Conservation (phyloP, 2,113 vertebrate species). For the Ramphastos sulfuratus region DNA sequence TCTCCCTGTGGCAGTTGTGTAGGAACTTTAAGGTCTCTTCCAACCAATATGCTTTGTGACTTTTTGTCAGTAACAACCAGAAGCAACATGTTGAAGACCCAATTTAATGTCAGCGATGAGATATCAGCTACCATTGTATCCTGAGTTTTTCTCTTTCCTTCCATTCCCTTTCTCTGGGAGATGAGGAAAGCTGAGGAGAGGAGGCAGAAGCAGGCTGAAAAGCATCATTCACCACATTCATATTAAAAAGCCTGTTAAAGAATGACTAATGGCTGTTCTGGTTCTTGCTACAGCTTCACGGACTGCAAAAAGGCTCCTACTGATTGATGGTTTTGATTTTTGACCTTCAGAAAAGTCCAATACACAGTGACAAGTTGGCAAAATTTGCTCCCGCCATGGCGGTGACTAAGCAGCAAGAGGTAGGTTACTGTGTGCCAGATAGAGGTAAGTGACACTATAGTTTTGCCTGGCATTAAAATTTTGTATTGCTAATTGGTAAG, state of each 20-base stretch:
- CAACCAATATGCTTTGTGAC: no score
- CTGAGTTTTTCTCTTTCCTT: not conserved
- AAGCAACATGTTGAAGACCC: not conserved
- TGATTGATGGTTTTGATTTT: not conserved
- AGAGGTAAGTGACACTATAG: not conserved
- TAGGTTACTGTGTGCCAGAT: rapidly evolving
- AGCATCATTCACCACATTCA: not conserved
- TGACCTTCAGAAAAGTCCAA: not conserved
- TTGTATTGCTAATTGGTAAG: not conserved
- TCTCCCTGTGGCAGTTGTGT: not conserved
- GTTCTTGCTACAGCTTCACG: not conserved
- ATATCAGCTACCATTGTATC: not conserved
- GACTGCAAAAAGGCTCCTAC: not conserved
- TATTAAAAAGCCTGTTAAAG: not conserved
- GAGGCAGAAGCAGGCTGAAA: not conserved
- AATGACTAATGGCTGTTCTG: not conserved
- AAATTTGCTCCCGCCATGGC: rapidly evolving
- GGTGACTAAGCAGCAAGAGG: not conserved
- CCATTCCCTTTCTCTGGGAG: not conserved
- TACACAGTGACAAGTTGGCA: not conserved
- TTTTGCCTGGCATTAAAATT: not conserved
- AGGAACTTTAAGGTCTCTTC: not conserved
- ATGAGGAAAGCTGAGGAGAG: not conserved
- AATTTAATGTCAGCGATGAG: not conserved
- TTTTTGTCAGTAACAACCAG: not conserved